A percentile compares a stretch with the other conserved stretches of the same genome.
Evolutionary conservation across 2,797 vertebrate species (phyloP).

Genomic region (Xenentodon cancila): DNA sequence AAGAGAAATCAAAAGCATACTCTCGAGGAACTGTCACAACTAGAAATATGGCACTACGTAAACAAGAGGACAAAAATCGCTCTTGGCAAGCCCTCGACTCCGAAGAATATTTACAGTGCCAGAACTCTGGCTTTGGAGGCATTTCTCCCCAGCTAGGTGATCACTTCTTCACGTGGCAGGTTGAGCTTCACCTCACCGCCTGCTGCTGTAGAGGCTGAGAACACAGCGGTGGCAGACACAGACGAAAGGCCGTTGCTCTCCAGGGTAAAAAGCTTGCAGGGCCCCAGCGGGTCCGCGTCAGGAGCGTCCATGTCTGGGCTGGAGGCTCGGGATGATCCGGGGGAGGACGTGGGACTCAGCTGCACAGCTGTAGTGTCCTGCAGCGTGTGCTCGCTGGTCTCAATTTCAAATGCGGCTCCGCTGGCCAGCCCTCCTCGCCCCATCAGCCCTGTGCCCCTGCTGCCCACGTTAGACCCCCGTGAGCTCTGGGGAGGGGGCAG

Average conservation of each 20-base stretch:
- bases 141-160: constrained; percentile 59
- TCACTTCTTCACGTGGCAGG: constrained; percentile 75
- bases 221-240: constrained; percentile 61
- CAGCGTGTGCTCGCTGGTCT: constrained; percentile 94
- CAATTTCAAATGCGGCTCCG: constrained; percentile 89
- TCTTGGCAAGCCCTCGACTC: constrained; percentile 41
- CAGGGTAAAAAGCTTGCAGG: constrained; percentile 80
- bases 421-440: constrained; percentile 77
- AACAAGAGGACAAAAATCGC: constrained; percentile 51
- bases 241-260: constrained; percentile 73
- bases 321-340: constrained; percentile 69
- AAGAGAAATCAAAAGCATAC: constrained; percentile 48
- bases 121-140: constrained; percentile 29
- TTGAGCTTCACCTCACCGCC: constrained; percentile 79
- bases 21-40: constrained; percentile 49
- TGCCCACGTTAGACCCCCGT: constrained; percentile 78
- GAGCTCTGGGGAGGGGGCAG: constrained; percentile 81
- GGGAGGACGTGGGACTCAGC: constrained; percentile 76
- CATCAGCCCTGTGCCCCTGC: constrained; percentile 81
- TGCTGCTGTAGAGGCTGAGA: constrained; percentile 68
- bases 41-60: constrained; percentile 59
- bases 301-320: constrained; percentile 65
- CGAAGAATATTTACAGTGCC: constrained; percentile 61
- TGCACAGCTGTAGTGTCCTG: constrained; percentile 95
- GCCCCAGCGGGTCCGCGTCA: constrained; percentile 40